phyloP scores from a whole-genome alignment of 30 jellyfish, hydroid and myxozoan species.

The Aurelia aurita complex sp. Pacific region DNA sequence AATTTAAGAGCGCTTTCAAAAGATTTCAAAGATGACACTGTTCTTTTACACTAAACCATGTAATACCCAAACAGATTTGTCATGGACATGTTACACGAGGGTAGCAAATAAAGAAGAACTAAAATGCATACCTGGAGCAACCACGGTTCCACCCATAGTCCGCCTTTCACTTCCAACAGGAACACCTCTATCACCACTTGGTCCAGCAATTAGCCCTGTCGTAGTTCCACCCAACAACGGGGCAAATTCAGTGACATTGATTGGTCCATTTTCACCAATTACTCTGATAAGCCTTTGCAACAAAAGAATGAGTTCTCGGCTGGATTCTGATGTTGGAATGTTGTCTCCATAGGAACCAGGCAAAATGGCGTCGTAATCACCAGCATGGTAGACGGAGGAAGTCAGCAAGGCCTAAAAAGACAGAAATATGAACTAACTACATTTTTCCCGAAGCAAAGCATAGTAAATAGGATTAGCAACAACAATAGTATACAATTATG shows the following conservation, averaged over 20 bases:
- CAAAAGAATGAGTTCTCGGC: slow-evolving; percentile 83
- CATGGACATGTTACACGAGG: too few relatives aligned
- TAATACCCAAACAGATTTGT: too few relatives aligned
- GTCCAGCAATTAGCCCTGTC: slow-evolving; percentile 38
- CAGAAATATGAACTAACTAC: neutral
- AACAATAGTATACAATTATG: too few relatives aligned
- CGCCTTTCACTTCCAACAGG: slow-evolving; percentile 50
- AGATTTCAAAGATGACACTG: too few relatives aligned
- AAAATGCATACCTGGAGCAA: too few relatives aligned
- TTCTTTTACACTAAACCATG: too few relatives aligned
- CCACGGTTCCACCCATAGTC: neutral
- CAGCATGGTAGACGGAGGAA: slow-evolving; percentile 73
- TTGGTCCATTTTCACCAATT: slow-evolving; percentile 87
- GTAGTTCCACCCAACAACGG: slow-evolving; percentile 52
- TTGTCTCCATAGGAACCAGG: slow-evolving; percentile 96
- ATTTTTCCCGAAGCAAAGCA: too few relatives aligned
- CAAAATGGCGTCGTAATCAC: slow-evolving; percentile 74
- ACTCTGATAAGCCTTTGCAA: slow-evolving; percentile 85
- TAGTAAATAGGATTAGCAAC: too few relatives aligned
- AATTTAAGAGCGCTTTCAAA: too few relatives aligned
- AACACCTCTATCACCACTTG: slow-evolving; percentile 36
- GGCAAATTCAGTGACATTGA: slow-evolving; percentile 28
- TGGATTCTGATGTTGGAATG: slow-evolving; percentile 86
- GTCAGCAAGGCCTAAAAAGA: slow-evolving; percentile 55
- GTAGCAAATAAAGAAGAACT: too few relatives aligned